Conservation (phyloP, 2,888 invertebrate genomes). For the Uloborus plumipes region DNA sequence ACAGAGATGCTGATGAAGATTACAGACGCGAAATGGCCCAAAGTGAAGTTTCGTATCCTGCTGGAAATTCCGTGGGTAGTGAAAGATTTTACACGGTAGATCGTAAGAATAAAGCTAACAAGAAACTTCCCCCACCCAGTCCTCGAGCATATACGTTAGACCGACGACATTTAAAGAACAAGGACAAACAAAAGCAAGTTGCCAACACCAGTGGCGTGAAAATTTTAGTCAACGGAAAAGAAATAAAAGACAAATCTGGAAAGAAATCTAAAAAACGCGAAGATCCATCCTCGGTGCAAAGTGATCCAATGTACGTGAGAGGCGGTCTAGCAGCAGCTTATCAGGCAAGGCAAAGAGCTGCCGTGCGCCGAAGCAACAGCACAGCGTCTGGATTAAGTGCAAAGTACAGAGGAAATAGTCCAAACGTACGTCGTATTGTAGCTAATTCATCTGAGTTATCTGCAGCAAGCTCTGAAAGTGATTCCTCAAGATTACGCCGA, state of each 20-base stretch:
- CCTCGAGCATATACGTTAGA: constrained; percentile 58
- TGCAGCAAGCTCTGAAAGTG: constrained; percentile 65
- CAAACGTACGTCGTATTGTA: constrained; percentile 20
- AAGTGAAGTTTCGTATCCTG: constrained; percentile 60
- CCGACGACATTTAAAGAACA: constrained; percentile 39
- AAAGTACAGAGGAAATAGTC: constrained; percentile 36
- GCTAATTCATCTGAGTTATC: constrained; percentile 60
- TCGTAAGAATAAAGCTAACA: constrained; percentile 46
- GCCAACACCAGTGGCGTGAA: constrained; percentile 57
- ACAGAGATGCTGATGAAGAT: constrained; percentile 63
- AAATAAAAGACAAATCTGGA: constrained; percentile 44
- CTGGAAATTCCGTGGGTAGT: constrained; percentile 57
- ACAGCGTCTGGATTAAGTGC: constrained; percentile 51
- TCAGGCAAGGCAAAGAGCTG: constrained; percentile 64
- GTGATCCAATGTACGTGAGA: constrained; percentile 52
- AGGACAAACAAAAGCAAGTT: constrained; percentile 50
- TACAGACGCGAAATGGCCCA: constrained; percentile 65
- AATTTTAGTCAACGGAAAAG: constrained; percentile 62
- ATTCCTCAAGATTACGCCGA: constrained; percentile 48
- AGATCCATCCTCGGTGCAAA: constrained; percentile 61
- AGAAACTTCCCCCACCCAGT: constrained; percentile 36
- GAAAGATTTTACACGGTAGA: constrained; percentile 53
- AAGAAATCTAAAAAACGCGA: constrained; percentile 41
- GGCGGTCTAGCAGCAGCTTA: constrained; percentile 67
- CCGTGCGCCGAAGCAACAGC: constrained; percentile 51